Conservation (phyloP, 2,113 vertebrate species). For the Alligator mississippiensis region DNA sequence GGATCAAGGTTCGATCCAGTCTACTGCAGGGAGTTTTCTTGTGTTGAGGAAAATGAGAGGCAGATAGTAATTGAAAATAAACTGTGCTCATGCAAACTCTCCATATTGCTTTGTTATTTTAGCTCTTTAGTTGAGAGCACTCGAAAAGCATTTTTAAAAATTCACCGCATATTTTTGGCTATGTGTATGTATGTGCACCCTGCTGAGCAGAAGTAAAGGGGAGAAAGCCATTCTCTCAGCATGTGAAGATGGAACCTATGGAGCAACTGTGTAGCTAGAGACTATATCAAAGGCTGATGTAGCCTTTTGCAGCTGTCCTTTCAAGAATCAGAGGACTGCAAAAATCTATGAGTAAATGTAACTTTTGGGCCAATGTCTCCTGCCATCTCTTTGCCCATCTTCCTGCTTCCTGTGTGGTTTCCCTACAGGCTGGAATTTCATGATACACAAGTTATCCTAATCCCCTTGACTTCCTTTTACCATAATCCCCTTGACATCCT, state of each 20-base stretch:
- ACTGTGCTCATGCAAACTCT: not conserved
- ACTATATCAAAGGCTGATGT: not conserved
- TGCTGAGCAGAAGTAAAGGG: not conserved
- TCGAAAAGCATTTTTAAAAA: not conserved
- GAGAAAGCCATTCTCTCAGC: too few species aligned
- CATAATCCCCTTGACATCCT: rapidly evolving
- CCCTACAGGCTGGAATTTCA: not conserved
- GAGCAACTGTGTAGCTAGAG: not conserved
- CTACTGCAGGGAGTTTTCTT: not conserved
- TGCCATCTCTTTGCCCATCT: not conserved
- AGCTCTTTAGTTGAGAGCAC: not conserved
- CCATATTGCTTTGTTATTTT: not conserved
- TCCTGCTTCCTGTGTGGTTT: not conserved
- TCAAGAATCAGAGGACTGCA: not conserved
- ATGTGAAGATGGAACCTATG: too few species aligned
- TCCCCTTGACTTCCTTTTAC: not conserved
- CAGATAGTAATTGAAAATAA: not conserved
- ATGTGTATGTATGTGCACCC: not conserved
- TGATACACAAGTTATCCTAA: not conserved
- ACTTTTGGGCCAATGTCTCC: not conserved
- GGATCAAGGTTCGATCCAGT: not conserved
- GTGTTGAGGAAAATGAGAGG: not conserved
- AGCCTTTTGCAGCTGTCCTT: not conserved
- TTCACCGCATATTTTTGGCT: not conserved
- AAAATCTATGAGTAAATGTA: not conserved